Conservation (phyloP, 2,113 vertebrate species). For the Phyllostomus discolor region DNA sequence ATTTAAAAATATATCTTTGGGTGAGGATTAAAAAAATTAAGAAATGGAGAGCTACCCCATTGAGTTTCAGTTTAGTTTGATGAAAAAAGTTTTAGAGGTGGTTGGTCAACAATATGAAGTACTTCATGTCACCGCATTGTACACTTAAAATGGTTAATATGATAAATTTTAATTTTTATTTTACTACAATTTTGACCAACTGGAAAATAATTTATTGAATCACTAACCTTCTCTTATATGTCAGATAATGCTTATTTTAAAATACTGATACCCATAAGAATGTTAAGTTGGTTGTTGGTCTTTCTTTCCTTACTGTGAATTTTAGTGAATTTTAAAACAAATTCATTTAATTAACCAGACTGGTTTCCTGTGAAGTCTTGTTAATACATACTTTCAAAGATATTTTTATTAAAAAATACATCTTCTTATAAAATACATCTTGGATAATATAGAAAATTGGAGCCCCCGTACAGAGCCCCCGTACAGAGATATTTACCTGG, state of each 20-base stretch:
- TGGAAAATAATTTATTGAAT: constrained; percentile 15
- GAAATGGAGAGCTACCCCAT: not conserved
- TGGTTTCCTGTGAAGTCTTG: not conserved
- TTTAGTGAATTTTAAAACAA: constrained; percentile 20
- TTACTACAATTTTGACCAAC: not conserved
- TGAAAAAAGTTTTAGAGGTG: not conserved
- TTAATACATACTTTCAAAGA: not conserved
- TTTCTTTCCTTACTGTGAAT: constrained; percentile 19
- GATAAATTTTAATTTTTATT: not conserved
- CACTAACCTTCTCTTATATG: not conserved
- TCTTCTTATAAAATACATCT: not conserved
- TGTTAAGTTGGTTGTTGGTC: not conserved
- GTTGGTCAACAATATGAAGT: not conserved
- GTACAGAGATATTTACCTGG: not conserved
- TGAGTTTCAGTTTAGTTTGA: not conserved
- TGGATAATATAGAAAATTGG: not conserved
- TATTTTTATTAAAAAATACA: not conserved
- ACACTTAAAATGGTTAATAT: not conserved
- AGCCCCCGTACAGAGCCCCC: not conserved
- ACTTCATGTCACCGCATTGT: not conserved
- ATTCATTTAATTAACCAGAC: not conserved
- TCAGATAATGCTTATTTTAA: not conserved
- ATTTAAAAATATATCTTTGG: no score
- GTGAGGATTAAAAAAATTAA: no score
- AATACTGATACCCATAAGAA: not conserved